Base-by-base conservation (phyloP, 2,113 vertebrate species). In the Syrrhaptes paradoxus region DNA sequence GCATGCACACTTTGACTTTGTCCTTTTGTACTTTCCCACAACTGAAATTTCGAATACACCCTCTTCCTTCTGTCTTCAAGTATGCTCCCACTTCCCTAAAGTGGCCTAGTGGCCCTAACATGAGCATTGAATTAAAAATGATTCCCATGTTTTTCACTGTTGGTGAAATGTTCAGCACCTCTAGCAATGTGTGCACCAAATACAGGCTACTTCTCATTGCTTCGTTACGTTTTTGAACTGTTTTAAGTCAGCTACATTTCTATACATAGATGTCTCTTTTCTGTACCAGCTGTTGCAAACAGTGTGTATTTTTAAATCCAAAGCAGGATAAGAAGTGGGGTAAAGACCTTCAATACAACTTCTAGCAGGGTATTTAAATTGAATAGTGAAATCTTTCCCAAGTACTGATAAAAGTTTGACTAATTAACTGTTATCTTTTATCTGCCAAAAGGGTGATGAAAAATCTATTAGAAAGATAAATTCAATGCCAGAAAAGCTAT, bases 151-250 rank as follows among this genome's bases (percentile, higher is more conserved):
- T 90, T 92, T 88, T 59, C 18, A 28, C 13, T 67, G 2, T 15
- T 70, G 32, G 1, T 65, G 13, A 57, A 36, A 41, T 24, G 3
- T 34, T 61, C 28, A 62, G 45, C 13, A 49, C 5, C 25, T 78
- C 32, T 71, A n/a, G n/a, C 13, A 36, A 20, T 32, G 5, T 57
- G 11, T 4, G 20, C 54, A 62, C 9, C 13, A 11, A 48, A 1
- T n/a, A 46, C 0, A 71, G 24, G 26, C 36, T 62, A 7, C 17
- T 74, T 78, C 0, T 0, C 1, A 20, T 29, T 78, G 32, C 19
- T 87, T 77, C 4, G 2, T 71, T 19, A 18, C 11, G 3, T 11
- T 55, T 91, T 63, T 49, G 7, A 59, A 34, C 11, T 55, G 11
- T 29, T 88, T 71, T 75, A 68, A 65, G 78, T 68, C 11, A 7